phyloP scores from a whole-genome alignment of 1,140 invertebrate genomes.

The Pogonomyrmex californicus region DNA sequence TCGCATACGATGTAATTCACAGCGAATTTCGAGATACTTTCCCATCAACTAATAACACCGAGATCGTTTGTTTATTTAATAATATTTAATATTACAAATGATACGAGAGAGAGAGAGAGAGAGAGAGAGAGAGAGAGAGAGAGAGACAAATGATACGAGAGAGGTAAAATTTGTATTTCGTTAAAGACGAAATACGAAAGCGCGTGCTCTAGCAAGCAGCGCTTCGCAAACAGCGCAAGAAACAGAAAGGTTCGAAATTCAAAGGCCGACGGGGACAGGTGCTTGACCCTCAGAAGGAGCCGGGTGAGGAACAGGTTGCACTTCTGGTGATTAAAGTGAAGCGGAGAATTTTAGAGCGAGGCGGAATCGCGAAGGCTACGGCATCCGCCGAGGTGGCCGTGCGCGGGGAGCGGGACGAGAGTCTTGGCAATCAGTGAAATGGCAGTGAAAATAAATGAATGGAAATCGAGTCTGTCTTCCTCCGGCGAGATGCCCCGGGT shows the following conservation, averaged over 20 bases:
- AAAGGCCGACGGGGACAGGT: constrained; percentile 61
- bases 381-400: constrained; percentile 14
- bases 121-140: too few relatives aligned
- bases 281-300: constrained; percentile 76
- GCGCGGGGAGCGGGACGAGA: constrained; percentile 27
- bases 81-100: background rate
- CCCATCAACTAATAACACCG: background rate
- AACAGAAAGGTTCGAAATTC: constrained; percentile 49
- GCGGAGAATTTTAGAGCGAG: constrained; percentile 80
- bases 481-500: constrained; percentile 9
- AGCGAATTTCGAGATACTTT: background rate
- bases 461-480: constrained; percentile 83
- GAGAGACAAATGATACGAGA: too few relatives aligned
- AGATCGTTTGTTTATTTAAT: background rate
- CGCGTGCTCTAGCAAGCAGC: background rate
- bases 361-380: constrained; percentile 55
- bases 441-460: constrained; percentile 85
- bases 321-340: constrained; percentile 83
- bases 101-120: too few relatives aligned
- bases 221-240: background rate
- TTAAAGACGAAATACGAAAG: background rate
- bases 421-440: constrained; percentile 84
- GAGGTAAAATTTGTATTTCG: background rate
- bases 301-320: constrained; percentile 72
- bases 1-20: background rate